Base-by-base conservation (phyloP, 2,888 invertebrate genomes). In the Norana najaformis region DNA sequence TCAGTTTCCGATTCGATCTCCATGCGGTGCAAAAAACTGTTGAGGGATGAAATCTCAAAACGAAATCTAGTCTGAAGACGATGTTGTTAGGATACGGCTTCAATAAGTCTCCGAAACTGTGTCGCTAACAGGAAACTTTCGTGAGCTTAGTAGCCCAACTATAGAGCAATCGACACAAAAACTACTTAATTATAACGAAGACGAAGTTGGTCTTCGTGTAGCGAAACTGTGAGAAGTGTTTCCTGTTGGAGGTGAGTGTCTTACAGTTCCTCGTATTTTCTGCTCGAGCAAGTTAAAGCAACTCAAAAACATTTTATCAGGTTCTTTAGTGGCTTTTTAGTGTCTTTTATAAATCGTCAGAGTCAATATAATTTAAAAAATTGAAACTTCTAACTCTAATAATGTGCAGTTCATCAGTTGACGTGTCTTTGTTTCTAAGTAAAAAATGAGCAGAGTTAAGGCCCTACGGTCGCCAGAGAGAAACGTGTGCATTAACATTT, bases 81-180 rank as follows among this genome's bases (percentile, higher is more conserved):
- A n/a, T 69, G 69, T n/a, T 69, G n/a, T 5, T 69, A 69, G 69
- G n/a, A 30, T n/a, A n/a, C 69, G n/a, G 69, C n/a, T 13, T 69
- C n/a, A n/a, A 11, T 69, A 30, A 0, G 69, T 8, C 69, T 69
- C 69, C 13, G 69, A 69, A n/a, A 69, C 30, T 69, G 69, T 69
- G 69, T n/a, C 69, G 69, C 69, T 69, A 69, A 69, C 69, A 69
- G 69, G 69, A 69, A 69, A 69, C 69, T 69, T 69, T 69, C 16
- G 69, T n/a, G n/a, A n/a, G n/a, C n/a, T n/a, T n/a, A n/a, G n/a
- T n/a, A n/a, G n/a, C n/a, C n/a, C n/a, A n/a, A n/a, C n/a, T n/a
- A n/a, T n/a, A 69, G 30, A n/a, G n/a, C 69, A n/a, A 13, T 69
- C 69, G 13, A 69, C 69, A 11, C 30, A 69, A n/a, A n/a, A 69